Base-by-base conservation (phyloP, 2,113 vertebrate genomes). In the Alectura lathami region DNA sequence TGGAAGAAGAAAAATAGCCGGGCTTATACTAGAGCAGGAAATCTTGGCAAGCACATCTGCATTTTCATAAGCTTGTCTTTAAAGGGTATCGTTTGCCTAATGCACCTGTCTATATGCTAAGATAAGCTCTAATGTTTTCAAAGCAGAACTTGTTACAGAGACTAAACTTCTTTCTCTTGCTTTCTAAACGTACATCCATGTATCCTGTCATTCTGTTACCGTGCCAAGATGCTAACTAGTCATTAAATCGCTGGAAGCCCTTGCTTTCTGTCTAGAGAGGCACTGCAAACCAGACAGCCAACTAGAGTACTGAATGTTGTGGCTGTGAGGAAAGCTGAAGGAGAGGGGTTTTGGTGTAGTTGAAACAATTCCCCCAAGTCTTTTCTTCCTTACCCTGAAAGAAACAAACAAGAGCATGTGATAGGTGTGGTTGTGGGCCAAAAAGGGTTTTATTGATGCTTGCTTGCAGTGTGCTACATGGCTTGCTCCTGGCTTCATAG, bases 61-160 rank as follows among this genome's bases (percentile, higher is more conserved):
- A 56, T 95, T 92, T 95, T 90, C 88, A 42, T 88, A 60, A 83
- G 51, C 32, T 75, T 83, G 56, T 77, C 88, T 90, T 88, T 88
- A 92, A 93, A 86, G 85, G 69, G 4, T 63, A 21, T 93, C 0
- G 0, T 94, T 96, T 96, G 54, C 73, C 64, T 96, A 94, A 93
- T 88, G 62, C 32, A 83, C 34, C 73, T 88, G 73, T 59, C 72
- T 13, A 13, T 78, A 83, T 86, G 68, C 64, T 47, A 70, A 95
- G 63, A 74, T 88, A 93, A 93, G 14, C 34, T 56, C 34, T 92
- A 57, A 57, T 74, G 47, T 78, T 84, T 27, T 83, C 36, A 81
- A 81, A 88, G 54, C 30, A 68, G 53, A 82, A 62, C 83, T 95
- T 72, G 62, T 80, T 93, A 89, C 53, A 34, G 42, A 91, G 64